A percentile compares a stretch with the other conserved stretches of the same genome.
Evolutionary conservation across 2,113 vertebrate genomes (phyloP).

Genomic region (Glaucomys volans): DNA sequence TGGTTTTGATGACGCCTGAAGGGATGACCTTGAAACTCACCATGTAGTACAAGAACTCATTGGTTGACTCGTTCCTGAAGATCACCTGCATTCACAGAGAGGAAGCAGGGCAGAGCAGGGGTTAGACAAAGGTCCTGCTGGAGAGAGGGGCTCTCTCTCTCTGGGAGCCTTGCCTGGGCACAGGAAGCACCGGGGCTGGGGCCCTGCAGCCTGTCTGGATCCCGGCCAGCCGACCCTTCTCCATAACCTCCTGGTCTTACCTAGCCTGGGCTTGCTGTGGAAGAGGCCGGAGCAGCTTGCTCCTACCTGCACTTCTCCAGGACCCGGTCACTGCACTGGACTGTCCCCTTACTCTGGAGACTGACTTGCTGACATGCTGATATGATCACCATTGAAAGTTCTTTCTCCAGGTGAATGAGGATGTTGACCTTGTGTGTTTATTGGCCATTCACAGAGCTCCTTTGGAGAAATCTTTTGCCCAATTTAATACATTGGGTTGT

Average conservation of each 20-base stretch:
- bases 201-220: not conserved
- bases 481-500: not conserved
- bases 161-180: accelerated
- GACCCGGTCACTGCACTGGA: accelerated
- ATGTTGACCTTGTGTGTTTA: not conserved
- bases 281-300: not conserved
- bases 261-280: not conserved
- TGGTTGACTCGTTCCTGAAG: constrained; percentile 89
- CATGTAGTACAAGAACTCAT: constrained; percentile 91
- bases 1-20: constrained; percentile 85
- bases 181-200: accelerated
- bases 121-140: not conserved
- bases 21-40: constrained; percentile 89
- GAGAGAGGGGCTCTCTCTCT: not conserved
- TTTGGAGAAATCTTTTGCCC: not conserved
- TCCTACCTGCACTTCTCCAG: not conserved
- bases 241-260: not conserved
- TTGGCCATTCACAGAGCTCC: not conserved
- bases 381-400: not conserved
- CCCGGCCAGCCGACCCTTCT: not conserved
- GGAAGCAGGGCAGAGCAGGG: not conserved
- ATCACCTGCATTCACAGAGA: constrained; percentile 87
- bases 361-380: not conserved
- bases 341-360: not conserved
- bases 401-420: not conserved